Evolutionary conservation across 1,140 invertebrate genomes (phyloP).

Genomic region (Hetaerina americana): DNA sequence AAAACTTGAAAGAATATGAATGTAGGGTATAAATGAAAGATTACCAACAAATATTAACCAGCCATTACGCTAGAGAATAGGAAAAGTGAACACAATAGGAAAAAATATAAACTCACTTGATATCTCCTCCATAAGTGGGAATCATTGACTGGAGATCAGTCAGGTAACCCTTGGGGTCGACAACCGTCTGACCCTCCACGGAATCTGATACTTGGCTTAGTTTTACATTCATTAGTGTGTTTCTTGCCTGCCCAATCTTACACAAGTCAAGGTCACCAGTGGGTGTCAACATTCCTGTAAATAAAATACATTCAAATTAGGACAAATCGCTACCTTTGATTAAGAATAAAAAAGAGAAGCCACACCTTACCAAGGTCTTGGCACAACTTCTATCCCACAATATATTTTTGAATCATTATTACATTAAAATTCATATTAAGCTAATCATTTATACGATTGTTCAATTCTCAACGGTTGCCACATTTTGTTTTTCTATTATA

Average conservation of each 20-base stretch:
- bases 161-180: slow-evolving; percentile 98
- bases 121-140: slow-evolving; percentile 94
- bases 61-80: no score
- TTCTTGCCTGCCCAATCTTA: slow-evolving; percentile 97
- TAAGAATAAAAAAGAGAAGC: slow-evolving; percentile 4
- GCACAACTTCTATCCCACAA: no score
- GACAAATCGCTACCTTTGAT: background rate
- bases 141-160: slow-evolving; percentile 99
- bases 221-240: slow-evolving; percentile 99
- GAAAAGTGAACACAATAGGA: no score
- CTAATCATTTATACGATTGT: no score
- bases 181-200: slow-evolving; percentile 96
- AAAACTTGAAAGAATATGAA: no score
- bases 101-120: slow-evolving; percentile 47
- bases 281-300: slow-evolving; percentile 49
- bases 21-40: no score
- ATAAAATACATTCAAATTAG: background rate
- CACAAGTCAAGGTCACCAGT: slow-evolving; percentile 90
- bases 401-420: no score
- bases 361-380: no score
- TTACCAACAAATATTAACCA: no score
- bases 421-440: no score
- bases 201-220: slow-evolving; percentile 97
- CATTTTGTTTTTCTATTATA: no score
- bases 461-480: no score